phyloP scores from a whole-genome alignment of 2,113 vertebrate species.

The Puntigrus tetrazona region DNA sequence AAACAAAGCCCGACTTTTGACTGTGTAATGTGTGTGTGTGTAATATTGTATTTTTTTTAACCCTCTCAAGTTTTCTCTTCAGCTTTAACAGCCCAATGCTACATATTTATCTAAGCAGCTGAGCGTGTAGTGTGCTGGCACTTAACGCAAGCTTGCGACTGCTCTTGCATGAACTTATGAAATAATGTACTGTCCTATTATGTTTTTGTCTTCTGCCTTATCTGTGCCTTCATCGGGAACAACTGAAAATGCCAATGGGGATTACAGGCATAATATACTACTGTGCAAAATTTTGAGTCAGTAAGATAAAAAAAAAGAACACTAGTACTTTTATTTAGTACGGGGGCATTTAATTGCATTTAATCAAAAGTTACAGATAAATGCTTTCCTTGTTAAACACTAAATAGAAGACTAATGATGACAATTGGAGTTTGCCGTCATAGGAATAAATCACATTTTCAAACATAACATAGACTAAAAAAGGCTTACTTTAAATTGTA shows the following conservation, averaged over 20 bases:
- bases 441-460: no score
- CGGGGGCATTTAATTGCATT: not conserved
- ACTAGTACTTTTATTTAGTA: not conserved
- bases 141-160: conserved; percentile 35
- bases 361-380: not conserved
- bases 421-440: no score
- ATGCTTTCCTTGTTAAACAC: no score
- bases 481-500: no score
- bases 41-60: conserved; percentile 49
- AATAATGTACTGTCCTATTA: conserved; percentile 40
- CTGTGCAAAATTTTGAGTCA: not conserved
- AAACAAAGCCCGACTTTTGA: conserved; percentile 46
- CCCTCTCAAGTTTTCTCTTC: conserved; percentile 45
- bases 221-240: conserved; percentile 10
- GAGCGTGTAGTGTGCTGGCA: conserved; percentile 47
- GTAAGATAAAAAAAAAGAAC: not conserved
- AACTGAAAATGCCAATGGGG: conserved; percentile 10
- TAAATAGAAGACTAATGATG: no score
- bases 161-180: conserved; percentile 36
- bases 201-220: not conserved
- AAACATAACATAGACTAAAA: no score
- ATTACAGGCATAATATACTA: not conserved
- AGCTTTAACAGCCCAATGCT: conserved; percentile 20
- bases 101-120: conserved; percentile 45
- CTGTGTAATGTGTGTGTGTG: conserved; percentile 10